Evolutionary conservation across 2,888 invertebrate genomes (phyloP).

Genomic region (Hydroisotoma schaefferi): DNA sequence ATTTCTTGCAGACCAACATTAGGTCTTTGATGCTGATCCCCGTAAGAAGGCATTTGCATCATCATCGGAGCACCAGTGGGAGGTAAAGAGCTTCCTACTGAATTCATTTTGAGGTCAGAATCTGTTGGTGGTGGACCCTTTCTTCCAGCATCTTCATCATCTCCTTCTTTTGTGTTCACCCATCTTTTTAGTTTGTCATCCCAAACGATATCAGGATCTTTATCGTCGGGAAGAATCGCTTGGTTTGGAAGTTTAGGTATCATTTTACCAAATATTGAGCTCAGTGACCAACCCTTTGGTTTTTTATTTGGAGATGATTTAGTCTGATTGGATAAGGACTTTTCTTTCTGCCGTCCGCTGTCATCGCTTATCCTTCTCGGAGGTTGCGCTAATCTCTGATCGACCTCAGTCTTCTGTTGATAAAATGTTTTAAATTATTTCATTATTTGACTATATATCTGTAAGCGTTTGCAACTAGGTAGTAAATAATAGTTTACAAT

Average conservation of each 20-base stretch:
- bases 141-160: conserved; percentile 56
- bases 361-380: too few relatives aligned
- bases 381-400: too few relatives aligned
- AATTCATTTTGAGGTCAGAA: conserved; percentile 54
- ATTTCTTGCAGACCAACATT: too few relatives aligned
- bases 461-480: too few relatives aligned
- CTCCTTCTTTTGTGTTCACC: conserved; percentile 75
- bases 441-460: too few relatives aligned
- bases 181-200: conserved; percentile 81
- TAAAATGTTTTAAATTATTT: too few relatives aligned
- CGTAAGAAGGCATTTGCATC: conserved; percentile 12
- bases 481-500: too few relatives aligned
- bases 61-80: conserved; percentile 1
- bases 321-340: not conserved
- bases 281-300: conserved; percentile 47
- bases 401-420: too few relatives aligned
- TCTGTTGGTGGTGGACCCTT: conserved; percentile 69
- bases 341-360: not conserved
- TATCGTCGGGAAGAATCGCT: conserved; percentile 94
- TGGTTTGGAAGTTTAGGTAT: conserved; percentile 74
- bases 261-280: conserved; percentile 76
- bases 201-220: conserved; percentile 90
- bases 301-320: conserved; percentile 40
- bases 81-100: not conserved
- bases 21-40: too few relatives aligned